Conservation (phyloP, 64 coral and sea anemone genomes). For the Porites lutea region DNA sequence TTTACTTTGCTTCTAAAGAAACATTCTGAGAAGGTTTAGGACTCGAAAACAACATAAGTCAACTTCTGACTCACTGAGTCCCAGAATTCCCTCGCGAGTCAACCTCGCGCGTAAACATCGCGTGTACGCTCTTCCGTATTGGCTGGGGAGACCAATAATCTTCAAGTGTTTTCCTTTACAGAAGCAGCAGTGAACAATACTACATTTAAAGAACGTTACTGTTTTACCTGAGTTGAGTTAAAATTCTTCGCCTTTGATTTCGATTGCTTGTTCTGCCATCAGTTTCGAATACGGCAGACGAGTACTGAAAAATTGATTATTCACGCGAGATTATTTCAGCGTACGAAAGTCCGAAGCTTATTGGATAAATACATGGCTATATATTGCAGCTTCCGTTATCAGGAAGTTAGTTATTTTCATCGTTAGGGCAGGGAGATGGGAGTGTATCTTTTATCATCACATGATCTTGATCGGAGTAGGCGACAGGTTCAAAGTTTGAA, state of each 20-base stretch:
- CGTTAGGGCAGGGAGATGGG: not conserved
- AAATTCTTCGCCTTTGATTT: not conserved
- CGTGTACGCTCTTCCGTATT: not conserved
- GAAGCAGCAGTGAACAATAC: not conserved
- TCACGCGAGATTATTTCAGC: not conserved
- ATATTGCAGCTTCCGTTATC: not conserved
- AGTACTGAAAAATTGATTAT: not conserved
- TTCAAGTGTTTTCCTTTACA: not conserved
- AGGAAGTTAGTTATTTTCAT: slow-evolving; percentile 37
- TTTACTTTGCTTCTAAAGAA: too few species aligned
- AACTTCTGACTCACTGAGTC: too few species aligned
- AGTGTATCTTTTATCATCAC: not conserved
- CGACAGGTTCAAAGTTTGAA: not conserved
- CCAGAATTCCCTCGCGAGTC: not conserved
- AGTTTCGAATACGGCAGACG: not conserved
- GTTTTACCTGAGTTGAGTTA: slow-evolving; percentile 19
- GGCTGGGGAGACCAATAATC: not conserved
- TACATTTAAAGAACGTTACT: not conserved
- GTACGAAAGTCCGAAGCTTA: not conserved
- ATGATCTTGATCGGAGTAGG: not conserved
- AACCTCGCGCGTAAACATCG: not conserved
- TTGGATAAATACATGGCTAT: slow-evolving; percentile 9
- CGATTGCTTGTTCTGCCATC: not conserved
- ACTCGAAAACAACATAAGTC: too few species aligned
- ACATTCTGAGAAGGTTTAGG: too few species aligned